These are phyloP conservation scores for Octonoba sinensis DNA, from an alignment of 2,888 invertebrate genomes.

Conservation along the genomic window DNA sequence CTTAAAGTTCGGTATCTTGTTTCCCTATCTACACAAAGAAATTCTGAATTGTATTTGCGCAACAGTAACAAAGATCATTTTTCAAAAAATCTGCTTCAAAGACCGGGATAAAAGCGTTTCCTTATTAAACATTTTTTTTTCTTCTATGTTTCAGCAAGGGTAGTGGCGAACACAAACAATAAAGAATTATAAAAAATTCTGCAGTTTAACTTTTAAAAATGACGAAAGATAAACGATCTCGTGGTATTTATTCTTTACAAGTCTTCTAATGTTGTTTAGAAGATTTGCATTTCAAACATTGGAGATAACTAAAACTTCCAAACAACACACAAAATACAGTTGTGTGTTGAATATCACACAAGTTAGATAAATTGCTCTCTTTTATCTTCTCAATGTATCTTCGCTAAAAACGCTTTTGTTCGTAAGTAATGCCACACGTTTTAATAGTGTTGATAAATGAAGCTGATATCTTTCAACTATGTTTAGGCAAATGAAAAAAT, in stretches of 20 bases:
- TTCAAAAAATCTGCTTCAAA: constrained; percentile 21
- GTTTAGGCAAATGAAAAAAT: background rate
- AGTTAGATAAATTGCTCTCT: constrained; percentile 47
- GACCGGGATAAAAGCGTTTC: too few species aligned
- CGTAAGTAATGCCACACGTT: constrained; percentile 8
- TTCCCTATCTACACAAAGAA: background rate
- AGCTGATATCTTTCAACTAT: constrained; percentile 15
- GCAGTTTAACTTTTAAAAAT: too few species aligned
- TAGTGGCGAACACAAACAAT: too few species aligned
- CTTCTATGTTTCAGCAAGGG: too few species aligned
- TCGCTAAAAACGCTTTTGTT: constrained; percentile 2
- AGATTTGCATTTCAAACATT: constrained; percentile 40
- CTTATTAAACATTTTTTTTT: too few species aligned
- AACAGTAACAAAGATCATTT: constrained; percentile 37
- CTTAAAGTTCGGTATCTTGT: too few species aligned
- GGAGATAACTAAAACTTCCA: background rate
- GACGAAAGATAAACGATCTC: constrained; percentile 36
- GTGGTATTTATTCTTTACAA: constrained; percentile 33
- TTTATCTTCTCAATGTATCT: constrained; percentile 37
- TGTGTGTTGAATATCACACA: constrained; percentile 19
- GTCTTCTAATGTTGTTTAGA: constrained; percentile 34
- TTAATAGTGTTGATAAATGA: constrained; percentile 19
- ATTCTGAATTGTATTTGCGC: constrained; percentile 15
- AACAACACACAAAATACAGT: too few species aligned
- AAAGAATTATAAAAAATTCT: too few species aligned